Base-by-base conservation (phyloP, 2,888 invertebrate genomes). In the Perithous albicinctus region DNA sequence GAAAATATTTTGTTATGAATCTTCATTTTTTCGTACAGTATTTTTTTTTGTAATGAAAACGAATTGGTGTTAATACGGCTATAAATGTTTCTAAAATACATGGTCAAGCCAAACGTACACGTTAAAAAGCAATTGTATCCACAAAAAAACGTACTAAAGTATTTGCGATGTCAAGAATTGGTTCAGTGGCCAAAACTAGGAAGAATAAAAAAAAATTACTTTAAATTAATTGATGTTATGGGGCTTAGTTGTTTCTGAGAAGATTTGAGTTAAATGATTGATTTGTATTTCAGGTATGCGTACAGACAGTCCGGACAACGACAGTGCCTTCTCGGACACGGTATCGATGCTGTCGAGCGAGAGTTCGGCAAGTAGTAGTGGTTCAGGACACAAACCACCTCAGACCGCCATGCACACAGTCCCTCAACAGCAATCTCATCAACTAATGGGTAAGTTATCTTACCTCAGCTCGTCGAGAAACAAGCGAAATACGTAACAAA, bases 311-410 rank as follows among this genome's bases (percentile, higher is more conserved):
- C 99, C 99, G 0, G 99, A 99, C 93, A 99, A 98, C 93, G 99
- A 99, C 93, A 99, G 99, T 10, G 99, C 99, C 15, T 99, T 99
- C 93, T 99, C 99, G 89, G 99, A 99, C 93, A 98, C 98, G 84
- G 98, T 98, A 79, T 98, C 98, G 29, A 96, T 98, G 95, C 93
- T 98, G 84, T 97, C 97, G 29, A 97, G 97, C 87, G 98, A 98
- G 93, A 98, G 98, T 48, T 98, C 98, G 4, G 97, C 98, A 26
- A 98, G 98, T 66, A 98, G 97, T 90, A 97, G 97, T 84, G 96
- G 97, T 88, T 95, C 95, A 51, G 94, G 94, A 61, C 93, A 94
- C 83, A 94, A 94, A 89, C 94, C 94, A 85, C 93, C 92, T 87
- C 92, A 92, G 87, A 88, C 90, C 87, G 86, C 87, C 82, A 91